Evolutionary conservation across 2,888 invertebrate species (phyloP), one percentile per base, ranked within the genome.

Genomic region (Auanema freiburgensis): DNA sequence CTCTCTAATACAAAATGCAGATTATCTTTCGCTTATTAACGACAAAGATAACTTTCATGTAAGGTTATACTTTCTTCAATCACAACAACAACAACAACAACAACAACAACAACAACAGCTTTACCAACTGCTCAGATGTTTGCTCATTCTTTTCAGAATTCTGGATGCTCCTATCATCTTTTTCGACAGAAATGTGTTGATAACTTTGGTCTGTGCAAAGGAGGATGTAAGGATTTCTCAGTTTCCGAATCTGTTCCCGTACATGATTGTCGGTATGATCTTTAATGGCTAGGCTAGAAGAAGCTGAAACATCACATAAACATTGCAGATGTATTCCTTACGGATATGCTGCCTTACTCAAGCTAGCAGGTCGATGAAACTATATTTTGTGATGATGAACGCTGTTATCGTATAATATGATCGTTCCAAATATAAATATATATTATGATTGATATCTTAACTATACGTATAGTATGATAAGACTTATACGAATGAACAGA

Each of bases 11-110:
- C 33, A 33, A 8, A 33, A 33, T 33, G 33, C 64, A 14, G 43
- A 52, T 14, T 64, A 64, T 54, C 25, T 64, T 42, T 55, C 50
- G 44, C 43, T 64, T 16, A 58, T 64, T 23, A 51, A 58, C 41
- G 64, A 64, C 24, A 64, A 64, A 51, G 64, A 64, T 33, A 64
- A 64, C 21, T 64, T 64, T 21, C 64, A 64, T 50, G 64, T 64
- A 54, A 21, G 12, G 11, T 23, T 16, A 3, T 33, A 33, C 33
- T 8, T 33, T 33, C 8, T 33, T 8, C 4, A 33, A 33, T 33
- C 3, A 33, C 33, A 33, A 33, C 3, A 33, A 33, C 8, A 33
- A 5, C 8, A 5, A 5, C 33, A 33, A 5, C 4, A 33, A 33
- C 8, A 33, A 33, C 33, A 33, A 33, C 3, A 33, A 33, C 8